These are phyloP conservation scores for Trachurus trachurus DNA, from an alignment of 2,797 vertebrate genomes.

Conservation along the genomic window DNA sequence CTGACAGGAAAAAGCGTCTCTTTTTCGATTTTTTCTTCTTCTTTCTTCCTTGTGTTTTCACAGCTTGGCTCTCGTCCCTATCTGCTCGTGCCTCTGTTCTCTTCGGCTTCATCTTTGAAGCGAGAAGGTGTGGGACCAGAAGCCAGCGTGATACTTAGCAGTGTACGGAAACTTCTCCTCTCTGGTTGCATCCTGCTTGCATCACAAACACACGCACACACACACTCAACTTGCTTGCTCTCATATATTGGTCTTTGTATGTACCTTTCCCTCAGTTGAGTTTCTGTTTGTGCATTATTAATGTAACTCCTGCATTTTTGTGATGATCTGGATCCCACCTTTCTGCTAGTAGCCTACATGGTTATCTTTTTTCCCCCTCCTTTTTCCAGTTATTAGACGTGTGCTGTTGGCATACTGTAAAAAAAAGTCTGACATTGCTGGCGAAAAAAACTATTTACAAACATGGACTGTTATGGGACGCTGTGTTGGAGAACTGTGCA, in stretches of 20 bases:
- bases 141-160: slow-evolving; percentile 35
- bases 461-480: slow-evolving; percentile 2
- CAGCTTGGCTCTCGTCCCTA: slow-evolving; percentile 17
- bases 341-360: neutral
- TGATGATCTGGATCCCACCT: neutral
- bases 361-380: neutral
- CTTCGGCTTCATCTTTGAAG: slow-evolving; percentile 53
- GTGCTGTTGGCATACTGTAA: neutral
- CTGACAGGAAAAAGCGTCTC: slow-evolving; percentile 14
- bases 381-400: neutral
- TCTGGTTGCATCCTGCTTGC: slow-evolving; percentile 60
- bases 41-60: neutral
- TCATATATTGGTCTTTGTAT: neutral
- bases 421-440: neutral
- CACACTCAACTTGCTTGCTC: slow-evolving; percentile 18
- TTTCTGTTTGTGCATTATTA: slow-evolving; percentile 8
- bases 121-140: slow-evolving; percentile 48
- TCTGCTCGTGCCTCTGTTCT: slow-evolving; percentile 30
- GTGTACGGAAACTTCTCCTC: slow-evolving; percentile 50
- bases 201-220: slow-evolving; percentile 33
- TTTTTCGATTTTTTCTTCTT: neutral
- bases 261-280: neutral
- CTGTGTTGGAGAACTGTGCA: slow-evolving; percentile 4
- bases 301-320: neutral
- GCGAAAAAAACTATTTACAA: neutral